These are phyloP conservation scores for Balearica regulorum DNA, from an alignment of 2,797 vertebrate species.

Conservation along the genomic window DNA sequence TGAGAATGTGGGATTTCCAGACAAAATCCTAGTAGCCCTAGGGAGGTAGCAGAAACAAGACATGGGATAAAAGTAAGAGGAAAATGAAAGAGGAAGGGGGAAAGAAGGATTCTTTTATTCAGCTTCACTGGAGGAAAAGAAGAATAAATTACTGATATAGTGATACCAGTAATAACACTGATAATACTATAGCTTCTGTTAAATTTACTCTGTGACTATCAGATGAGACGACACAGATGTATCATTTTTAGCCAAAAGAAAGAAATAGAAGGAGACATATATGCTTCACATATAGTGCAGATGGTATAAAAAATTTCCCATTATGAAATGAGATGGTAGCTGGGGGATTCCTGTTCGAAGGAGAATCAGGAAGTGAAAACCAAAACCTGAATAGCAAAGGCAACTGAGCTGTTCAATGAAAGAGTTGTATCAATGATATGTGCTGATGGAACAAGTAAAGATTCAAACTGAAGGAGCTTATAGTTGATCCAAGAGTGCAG, in stretches of 20 bases:
- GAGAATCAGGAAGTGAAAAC: not conserved
- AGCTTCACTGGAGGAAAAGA: not conserved
- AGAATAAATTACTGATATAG: not conserved
- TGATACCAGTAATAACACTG: not conserved
- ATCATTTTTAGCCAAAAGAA: not conserved
- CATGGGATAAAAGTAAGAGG: not conserved
- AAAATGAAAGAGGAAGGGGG: accelerated
- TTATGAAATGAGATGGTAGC: not conserved
- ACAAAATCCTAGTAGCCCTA: not conserved
- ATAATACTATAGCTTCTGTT: not conserved
- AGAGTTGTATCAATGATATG: not conserved
- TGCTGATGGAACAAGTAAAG: not conserved
- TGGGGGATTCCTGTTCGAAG: not conserved
- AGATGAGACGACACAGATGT: not conserved
- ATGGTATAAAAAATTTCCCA: not conserved
- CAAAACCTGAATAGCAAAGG: not conserved
- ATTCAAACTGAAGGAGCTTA: not conserved
- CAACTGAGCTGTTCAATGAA: not conserved
- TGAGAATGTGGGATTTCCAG: not conserved
- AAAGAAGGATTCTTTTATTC: not conserved
- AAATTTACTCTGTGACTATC: not conserved
- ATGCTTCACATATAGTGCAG: not conserved
- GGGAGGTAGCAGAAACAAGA: not conserved
- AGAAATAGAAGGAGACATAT: not conserved
- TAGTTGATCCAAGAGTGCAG: not conserved